phyloP scores from a whole-genome alignment of 2,113 vertebrate species.

The Protomyctophum bolini region DNA sequence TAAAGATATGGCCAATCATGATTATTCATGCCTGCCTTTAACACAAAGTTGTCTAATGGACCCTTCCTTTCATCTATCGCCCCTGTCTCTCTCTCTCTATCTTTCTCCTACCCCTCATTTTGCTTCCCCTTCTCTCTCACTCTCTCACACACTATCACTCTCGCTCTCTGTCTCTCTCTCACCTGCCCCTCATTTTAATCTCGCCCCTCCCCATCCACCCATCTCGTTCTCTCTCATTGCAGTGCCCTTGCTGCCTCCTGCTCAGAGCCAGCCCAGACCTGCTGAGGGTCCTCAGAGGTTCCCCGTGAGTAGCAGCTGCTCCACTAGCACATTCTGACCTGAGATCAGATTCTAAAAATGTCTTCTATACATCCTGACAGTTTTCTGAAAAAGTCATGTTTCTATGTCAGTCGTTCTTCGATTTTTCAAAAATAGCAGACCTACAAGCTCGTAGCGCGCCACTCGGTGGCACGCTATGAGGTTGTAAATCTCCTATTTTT shows the following conservation, averaged over 20 bases:
- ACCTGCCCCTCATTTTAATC: neutral
- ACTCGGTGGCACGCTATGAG: too few relatives aligned
- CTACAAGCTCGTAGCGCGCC: too few relatives aligned
- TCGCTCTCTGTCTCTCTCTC: conserved; percentile 9
- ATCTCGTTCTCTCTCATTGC: conserved; percentile 69
- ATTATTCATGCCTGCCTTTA: conserved; percentile 41
- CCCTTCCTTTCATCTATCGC: conserved; percentile 44
- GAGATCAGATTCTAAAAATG: too few relatives aligned
- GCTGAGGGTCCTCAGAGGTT: conserved; percentile 95
- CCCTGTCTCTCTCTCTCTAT: neutral
- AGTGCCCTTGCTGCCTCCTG: conserved; percentile 96
- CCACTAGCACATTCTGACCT: too few relatives aligned
- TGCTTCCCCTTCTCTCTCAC: conserved; percentile 23
- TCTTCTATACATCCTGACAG: too few relatives aligned
- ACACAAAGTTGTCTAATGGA: conserved; percentile 52
- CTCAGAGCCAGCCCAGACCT: conserved; percentile 94
- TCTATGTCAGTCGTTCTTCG: too few relatives aligned
- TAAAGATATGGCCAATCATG: conserved; percentile 12
- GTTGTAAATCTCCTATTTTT: too few relatives aligned
- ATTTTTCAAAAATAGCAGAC: too few relatives aligned
- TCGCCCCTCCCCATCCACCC: neutral
- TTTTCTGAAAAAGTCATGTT: too few relatives aligned
- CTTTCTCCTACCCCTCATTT: conserved; percentile 54
- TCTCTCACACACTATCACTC: conserved; percentile 7
- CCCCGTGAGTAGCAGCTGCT: conserved; percentile 92